Percentiles rank a stretch among this genome's conserved stretches.
Conservation (phyloP, 2,888 invertebrate genomes). For the Tachystola acroxantha region DNA sequence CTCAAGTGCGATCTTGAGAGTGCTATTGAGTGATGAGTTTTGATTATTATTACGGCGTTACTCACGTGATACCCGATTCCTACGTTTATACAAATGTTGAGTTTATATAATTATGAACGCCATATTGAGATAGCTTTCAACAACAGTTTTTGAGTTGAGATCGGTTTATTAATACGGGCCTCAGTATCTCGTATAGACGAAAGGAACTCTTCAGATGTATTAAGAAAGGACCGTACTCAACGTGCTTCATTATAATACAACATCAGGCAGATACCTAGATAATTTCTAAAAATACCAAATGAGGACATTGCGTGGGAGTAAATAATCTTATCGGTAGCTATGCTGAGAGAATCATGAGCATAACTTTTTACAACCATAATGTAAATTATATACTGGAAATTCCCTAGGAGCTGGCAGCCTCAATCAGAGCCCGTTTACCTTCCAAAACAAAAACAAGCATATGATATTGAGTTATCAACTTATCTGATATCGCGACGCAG, state of each 20-base stretch:
- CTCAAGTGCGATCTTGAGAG: too few species aligned
- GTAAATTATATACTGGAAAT: slow-evolving; percentile 4
- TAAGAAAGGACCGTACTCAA: too few species aligned
- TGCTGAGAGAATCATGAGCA: neutral
- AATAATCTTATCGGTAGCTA: neutral
- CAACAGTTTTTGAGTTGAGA: too few species aligned
- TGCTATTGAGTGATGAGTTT: too few species aligned
- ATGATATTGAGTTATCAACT: slow-evolving; percentile 6
- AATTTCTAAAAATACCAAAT: neutral
- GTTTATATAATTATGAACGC: neutral
- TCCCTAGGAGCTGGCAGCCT: slow-evolving; percentile 4
- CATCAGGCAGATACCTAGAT: neutral
- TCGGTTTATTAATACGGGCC: too few species aligned
- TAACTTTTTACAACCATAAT: slow-evolving; percentile 1
- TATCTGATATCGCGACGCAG: neutral
- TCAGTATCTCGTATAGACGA: neutral
- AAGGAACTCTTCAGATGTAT: neutral
- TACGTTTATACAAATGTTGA: too few species aligned
- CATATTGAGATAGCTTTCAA: too few species aligned
- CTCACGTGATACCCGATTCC: too few species aligned
- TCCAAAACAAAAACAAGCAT: slow-evolving; percentile 15
- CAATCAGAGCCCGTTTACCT: slow-evolving; percentile 4
- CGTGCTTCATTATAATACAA: too few species aligned
- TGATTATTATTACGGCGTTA: too few species aligned
- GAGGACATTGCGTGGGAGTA: slow-evolving; percentile 1